Percentiles rank a stretch among this genome's conserved stretches.
Evolutionary conservation across 2,888 invertebrate genomes (phyloP).

Genomic region (Eumacrocentrus americanus): DNA sequence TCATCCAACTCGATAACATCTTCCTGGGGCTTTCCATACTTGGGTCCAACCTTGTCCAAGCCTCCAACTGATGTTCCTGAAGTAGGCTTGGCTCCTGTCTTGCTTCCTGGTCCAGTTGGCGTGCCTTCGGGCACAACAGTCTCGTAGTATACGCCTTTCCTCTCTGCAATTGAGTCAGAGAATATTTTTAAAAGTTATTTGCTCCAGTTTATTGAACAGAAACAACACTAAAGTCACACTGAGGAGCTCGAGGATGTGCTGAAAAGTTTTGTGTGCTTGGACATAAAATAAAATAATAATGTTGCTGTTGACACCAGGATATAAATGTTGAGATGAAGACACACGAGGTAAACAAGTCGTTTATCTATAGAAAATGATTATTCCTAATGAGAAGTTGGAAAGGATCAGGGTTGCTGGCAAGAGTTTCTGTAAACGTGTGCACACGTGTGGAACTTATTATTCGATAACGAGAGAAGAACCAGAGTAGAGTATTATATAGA

Average conservation of each 20-base stretch:
- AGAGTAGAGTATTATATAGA: not conserved
- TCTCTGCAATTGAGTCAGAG: constrained; percentile 60
- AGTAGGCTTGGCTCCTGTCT: constrained; percentile 44
- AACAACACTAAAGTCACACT: not conserved
- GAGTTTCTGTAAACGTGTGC: not conserved
- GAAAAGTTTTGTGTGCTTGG: not conserved
- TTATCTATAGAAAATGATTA: not conserved
- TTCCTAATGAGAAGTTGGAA: constrained; percentile 18
- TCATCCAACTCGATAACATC: constrained; percentile 52
- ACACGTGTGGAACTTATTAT: constrained; percentile 5
- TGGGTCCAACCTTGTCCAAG: constrained; percentile 38
- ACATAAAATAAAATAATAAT: not conserved
- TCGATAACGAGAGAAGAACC: not conserved
- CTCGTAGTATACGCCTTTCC: constrained; percentile 63
- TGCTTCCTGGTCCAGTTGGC: constrained; percentile 55
- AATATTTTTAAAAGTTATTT: not conserved
- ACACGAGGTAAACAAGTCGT: not conserved
- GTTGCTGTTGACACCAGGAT: not conserved
- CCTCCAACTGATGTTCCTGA: constrained; percentile 43
- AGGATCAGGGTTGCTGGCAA: constrained; percentile 14
- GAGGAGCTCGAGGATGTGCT: not conserved
- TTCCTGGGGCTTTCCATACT: constrained; percentile 39
- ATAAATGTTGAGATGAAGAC: not conserved
- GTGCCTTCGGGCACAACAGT: constrained; percentile 59
- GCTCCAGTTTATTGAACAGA: not conserved